Conservation (phyloP, 2,113 vertebrate genomes). For the Benitochromis conjunctus region DNA sequence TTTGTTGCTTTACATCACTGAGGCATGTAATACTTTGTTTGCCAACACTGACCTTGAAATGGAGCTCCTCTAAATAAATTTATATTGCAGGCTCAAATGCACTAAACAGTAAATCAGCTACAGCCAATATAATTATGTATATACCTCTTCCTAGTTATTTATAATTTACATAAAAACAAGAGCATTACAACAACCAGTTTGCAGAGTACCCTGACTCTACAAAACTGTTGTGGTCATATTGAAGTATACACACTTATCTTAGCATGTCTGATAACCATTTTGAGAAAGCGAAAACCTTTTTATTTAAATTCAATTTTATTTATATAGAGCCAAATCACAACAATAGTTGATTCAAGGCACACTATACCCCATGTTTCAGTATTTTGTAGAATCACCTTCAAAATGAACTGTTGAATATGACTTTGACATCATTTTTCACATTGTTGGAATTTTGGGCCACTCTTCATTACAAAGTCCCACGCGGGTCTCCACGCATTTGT, state of each 20-base stretch:
- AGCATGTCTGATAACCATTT: no score
- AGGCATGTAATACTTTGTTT: not conserved
- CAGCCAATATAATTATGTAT: not conserved
- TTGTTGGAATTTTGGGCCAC: no score
- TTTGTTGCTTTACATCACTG: constrained; percentile 4
- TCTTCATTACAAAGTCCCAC: no score
- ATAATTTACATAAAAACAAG: not conserved
- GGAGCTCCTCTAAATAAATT: not conserved
- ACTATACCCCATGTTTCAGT: no score
- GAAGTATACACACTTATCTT: no score
- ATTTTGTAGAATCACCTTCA: no score
- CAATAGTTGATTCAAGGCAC: not conserved
- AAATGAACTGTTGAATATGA: no score
- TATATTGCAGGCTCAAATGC: not conserved
- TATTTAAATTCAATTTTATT: not conserved
- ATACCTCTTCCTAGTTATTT: not conserved
- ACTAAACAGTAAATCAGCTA: not conserved
- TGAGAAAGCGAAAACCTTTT: no score
- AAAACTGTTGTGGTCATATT: no score
- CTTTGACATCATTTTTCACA: no score
- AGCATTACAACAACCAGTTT: not conserved
- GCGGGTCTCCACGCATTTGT: no score
- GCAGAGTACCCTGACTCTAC: not conserved
- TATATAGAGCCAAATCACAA: not conserved
- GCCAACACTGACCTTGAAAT: not conserved